These are phyloP conservation scores for Sebastes diaconus DNA, from an alignment of 2,797 vertebrate species.

Conservation along the genomic window DNA sequence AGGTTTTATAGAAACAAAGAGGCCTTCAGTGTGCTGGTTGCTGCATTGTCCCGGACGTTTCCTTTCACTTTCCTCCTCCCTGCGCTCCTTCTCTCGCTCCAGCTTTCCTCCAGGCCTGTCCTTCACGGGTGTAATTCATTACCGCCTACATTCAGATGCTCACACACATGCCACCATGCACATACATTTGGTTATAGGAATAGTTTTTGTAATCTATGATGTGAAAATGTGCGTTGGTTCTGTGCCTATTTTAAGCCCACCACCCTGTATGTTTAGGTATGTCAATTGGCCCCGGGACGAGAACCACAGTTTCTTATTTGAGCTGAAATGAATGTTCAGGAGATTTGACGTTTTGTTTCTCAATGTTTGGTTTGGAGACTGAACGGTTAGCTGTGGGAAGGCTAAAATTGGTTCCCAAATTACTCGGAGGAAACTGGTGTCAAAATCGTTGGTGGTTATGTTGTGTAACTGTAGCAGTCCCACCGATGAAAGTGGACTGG, in stretches of 20 bases:
- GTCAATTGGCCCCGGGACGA: not conserved
- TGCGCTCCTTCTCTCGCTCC: not conserved
- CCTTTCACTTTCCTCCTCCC: slow-evolving; percentile 5
- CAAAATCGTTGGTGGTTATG: not conserved
- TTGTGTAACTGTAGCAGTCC: not conserved
- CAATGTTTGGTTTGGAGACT: slow-evolving; percentile 18
- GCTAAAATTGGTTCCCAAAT: not conserved
- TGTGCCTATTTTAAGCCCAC: not conserved
- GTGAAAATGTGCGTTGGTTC: not conserved
- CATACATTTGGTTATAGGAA: not conserved
- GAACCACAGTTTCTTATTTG: not conserved
- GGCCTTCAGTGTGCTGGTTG: slow-evolving; percentile 21
- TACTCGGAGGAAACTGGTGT: not conserved
- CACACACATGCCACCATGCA: slow-evolving; percentile 1
- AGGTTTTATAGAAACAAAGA: slow-evolving; percentile 15
- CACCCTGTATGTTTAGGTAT: not conserved
- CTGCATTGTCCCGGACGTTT: slow-evolving; percentile 29
- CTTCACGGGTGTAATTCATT: slow-evolving; percentile 48
- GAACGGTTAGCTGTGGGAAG: not conserved
- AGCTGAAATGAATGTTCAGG: not conserved
- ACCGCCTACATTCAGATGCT: not conserved
- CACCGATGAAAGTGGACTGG: not conserved
- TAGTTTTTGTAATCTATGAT: not conserved
- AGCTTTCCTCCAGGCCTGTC: slow-evolving; percentile 10
- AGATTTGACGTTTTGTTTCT: slow-evolving; percentile 3